Evolutionary conservation across 2,797 vertebrate genomes (phyloP), one percentile per base, ranked within the genome.

Genomic region (Hirundo rustica): DNA sequence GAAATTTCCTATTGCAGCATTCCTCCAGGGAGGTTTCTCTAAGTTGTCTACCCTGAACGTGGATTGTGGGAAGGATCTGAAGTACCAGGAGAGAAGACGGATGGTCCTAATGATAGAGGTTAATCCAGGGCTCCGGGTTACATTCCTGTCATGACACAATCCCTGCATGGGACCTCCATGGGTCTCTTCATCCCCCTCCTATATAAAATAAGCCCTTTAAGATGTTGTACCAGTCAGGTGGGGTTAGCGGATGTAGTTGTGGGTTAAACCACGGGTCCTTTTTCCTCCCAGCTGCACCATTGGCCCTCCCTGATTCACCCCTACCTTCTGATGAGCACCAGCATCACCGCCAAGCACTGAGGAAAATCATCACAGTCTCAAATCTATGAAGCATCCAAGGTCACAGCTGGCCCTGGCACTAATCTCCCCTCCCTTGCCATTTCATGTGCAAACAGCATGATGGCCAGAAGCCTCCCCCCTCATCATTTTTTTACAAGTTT

Each of bases 1-100:
- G n/a, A 78, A 20, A 50, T 14, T 30, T 51, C 40, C 55, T 34
- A 48, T 11, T 0, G 0, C 50, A 47, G 6, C 0, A 0, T 4
- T 58, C 15, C 70, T 72, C 21, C 47, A 9, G 45, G 64, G 30
- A 91, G 40, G 61, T 27, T 89, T 92, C 74, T 85, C 4, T 18
- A 79, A 60, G 11, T 58, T 22, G 77, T n/a, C 50, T 55, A 20
- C 25, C 34, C 32, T 45, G 51, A 81, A 34, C 14, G 2, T 0
- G 6, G 40, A 81, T 93, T 89, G 91, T 0, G 0, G 54, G 44
- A 62, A 81, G 78, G 75, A 88, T 58, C 20, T 67, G 26, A 93
- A 88, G 47, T 5, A 58, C 11, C 16, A 5, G 18, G 25, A 84
- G 57, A 71, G 30, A 85, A 86, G 92, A 96, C 7, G 61, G 72